A percentile compares a stretch with the other conserved stretches of the same genome.
Evolutionary conservation across 2,797 vertebrate genomes (phyloP).

Genomic region (Sebastolobus altivelis): DNA sequence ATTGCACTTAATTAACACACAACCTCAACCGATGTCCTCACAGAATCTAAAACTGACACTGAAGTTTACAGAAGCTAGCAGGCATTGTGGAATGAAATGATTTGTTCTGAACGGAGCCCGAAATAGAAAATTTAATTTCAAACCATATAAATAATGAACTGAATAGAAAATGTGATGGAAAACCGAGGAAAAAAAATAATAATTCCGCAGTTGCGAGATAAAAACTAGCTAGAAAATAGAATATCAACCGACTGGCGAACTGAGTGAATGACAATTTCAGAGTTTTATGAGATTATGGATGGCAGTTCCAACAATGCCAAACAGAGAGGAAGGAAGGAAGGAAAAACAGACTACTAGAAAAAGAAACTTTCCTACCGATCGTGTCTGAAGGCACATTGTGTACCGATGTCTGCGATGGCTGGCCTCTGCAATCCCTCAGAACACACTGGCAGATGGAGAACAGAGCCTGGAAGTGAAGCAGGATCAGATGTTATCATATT

Average conservation of each 20-base stretch:
- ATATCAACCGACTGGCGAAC: background rate
- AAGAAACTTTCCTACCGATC: background rate
- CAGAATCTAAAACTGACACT: background rate
- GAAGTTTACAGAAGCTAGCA: background rate
- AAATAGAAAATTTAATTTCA: background rate
- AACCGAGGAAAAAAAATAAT: background rate
- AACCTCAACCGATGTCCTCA: background rate
- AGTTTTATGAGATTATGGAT: background rate
- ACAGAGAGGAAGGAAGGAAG: background rate
- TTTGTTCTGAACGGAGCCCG: background rate
- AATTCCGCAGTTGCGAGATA: background rate
- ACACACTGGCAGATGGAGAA: conserved; percentile 44
- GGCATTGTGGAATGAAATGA: background rate
- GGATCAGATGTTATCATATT: conserved; percentile 32
- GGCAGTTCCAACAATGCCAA: background rate
- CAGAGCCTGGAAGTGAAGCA: conserved; percentile 26
- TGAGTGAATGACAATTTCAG: background rate
- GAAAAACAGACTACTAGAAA: background rate
- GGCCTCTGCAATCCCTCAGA: conserved; percentile 9
- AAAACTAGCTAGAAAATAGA: background rate
- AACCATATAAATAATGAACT: background rate
- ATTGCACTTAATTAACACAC: background rate
- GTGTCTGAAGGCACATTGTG: conserved; percentile 20
- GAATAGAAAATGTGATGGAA: background rate
- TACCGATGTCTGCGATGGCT: background rate